Conservation (phyloP, 2,113 vertebrate species). For the Pica pica region DNA sequence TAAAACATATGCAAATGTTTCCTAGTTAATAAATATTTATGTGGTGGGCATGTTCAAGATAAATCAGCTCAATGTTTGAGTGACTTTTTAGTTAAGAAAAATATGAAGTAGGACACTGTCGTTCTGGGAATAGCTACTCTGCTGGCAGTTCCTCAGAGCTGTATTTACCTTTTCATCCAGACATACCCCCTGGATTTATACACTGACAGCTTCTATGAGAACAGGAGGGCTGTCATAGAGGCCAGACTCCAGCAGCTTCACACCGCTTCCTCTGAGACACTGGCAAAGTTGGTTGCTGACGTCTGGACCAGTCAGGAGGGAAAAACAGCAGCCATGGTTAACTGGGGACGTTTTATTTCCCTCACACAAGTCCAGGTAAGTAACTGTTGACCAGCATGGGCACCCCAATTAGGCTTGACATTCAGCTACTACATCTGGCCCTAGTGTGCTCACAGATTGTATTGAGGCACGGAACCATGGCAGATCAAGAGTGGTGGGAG, state of each 20-base stretch:
- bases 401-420: not conserved
- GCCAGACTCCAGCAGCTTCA: constrained; percentile 75
- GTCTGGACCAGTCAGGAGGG: constrained; percentile 84
- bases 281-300: constrained; percentile 74
- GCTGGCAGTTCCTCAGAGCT: not conserved
- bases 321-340: constrained; percentile 78
- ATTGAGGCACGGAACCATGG: not conserved
- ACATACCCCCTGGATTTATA: constrained; percentile 85
- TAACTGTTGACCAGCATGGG: not conserved
- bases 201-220: constrained; percentile 90
- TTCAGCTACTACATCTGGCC: accelerated
- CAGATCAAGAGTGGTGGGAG: not conserved
- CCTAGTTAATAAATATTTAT: not conserved
- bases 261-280: constrained; percentile 67
- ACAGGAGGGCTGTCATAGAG: constrained; percentile 77
- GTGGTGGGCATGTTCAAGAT: not conserved
- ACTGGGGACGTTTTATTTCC: constrained; percentile 87
- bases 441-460: accelerated
- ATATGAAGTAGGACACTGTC: not conserved
- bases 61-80: not conserved
- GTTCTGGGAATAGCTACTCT: not conserved
- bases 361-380: constrained; percentile 89
- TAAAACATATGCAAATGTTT: not conserved
- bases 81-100: not conserved
- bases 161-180: constrained; percentile 59